Evolutionary conservation across 2,113 vertebrate genomes (phyloP), one percentile per base, ranked within the genome.

Genomic region (Dromaius novaehollandiae): DNA sequence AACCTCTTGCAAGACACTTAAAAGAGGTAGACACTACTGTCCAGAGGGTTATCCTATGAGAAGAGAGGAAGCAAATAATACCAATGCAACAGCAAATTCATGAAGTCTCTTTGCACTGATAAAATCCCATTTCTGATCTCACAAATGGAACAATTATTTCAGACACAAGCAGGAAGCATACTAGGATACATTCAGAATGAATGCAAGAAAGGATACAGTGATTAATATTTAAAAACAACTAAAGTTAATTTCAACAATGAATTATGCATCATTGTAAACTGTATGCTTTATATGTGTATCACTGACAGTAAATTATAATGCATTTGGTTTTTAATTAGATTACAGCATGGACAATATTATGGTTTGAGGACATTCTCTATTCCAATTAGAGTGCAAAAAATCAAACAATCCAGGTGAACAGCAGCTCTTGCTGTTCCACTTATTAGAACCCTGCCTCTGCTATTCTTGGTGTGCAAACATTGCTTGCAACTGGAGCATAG

Each of bases 161-260:
- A 82, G 42, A 73, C 92, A 91, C 93, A 94, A 96, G 84, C 64
- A 95, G 22, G 86, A 77, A 97, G 48, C 85, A 95, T 58, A 40
- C 88, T 92, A 93, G 94, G 48, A 78, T 95, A 78, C 71, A 89
- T 90, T 96, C 94, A 82, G 89, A 94, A 88, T 50, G 88, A 96
- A 97, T 87, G 42, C 46, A 65, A 89, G 97, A 96, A 97, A 36
- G 53, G 94, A 96, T 88, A 76, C 36, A 90, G 84, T 55, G 26
- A 97, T 90, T 83, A 97, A 92, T 90, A 97, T 86, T 93, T 95
- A 94, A 93, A 82, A 88, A 42, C 87, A 97, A 97, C 91, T 98
- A 97, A 96, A 94, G 94, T 96, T 77, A 11, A 88, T 89, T 79
- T 87, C 81, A 80, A 50, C 42, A 91, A 89, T 92, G 97, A 97